phyloP scores from a whole-genome alignment of 2,797 vertebrate species.

The Diplodus sargus region DNA sequence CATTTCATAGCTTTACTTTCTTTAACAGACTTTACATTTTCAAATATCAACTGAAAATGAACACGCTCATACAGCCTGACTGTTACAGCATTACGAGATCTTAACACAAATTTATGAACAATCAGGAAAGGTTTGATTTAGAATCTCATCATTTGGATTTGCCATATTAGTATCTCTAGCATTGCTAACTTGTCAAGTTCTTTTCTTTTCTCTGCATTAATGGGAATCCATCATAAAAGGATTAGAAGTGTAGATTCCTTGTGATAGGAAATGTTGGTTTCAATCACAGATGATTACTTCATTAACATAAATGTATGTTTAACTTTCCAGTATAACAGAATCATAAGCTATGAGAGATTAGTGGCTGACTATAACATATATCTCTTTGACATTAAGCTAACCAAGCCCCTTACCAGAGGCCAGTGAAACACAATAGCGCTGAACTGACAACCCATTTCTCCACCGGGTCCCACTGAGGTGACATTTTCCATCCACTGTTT shows the following conservation, averaged over 20 bases:
- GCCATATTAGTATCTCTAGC: not conserved
- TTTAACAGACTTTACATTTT: not conserved
- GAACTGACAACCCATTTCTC: slow-evolving; percentile 21
- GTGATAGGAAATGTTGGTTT: not conserved
- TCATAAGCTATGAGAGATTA: not conserved
- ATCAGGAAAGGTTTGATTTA: not conserved
- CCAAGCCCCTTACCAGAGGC: slow-evolving; percentile 27
- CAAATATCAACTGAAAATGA: no score
- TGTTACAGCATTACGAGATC: not conserved
- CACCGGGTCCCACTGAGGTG: slow-evolving; percentile 46
- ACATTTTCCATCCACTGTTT: slow-evolving; percentile 58
- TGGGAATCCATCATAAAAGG: not conserved
- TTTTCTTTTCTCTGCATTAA: not conserved
- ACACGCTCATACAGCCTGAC: not conserved
- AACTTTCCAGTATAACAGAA: not conserved
- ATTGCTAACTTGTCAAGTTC: not conserved
- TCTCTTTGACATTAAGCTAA: slow-evolving; percentile 52
- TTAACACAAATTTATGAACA: not conserved
- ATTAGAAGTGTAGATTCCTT: not conserved
- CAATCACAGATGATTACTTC: not conserved
- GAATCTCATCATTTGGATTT: no score
- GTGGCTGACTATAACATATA: slow-evolving; percentile 37
- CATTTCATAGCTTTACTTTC: not conserved
- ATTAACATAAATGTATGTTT: not conserved
- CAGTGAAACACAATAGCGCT: slow-evolving; percentile 33